phyloP scores from a whole-genome alignment of 2,888 invertebrate species.

The Dysmachus trigonus region DNA sequence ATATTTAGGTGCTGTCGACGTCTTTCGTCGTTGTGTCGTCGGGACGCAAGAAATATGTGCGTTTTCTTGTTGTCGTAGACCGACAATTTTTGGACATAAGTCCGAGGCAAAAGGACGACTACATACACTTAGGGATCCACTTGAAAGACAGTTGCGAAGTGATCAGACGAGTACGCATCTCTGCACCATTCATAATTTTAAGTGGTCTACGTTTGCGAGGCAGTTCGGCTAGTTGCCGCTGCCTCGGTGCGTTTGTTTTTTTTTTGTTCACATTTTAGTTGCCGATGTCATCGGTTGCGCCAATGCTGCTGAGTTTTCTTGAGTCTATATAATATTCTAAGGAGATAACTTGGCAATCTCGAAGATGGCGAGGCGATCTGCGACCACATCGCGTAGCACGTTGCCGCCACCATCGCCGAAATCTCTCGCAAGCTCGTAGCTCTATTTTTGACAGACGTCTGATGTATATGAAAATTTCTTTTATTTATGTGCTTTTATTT shows the following conservation, averaged over 20 bases:
- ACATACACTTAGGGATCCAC: conserved; percentile 12
- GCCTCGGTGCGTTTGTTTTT: background rate
- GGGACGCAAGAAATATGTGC: background rate
- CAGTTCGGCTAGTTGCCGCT: background rate
- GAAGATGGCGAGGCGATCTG: background rate
- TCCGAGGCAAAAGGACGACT: background rate
- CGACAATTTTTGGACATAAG: background rate
- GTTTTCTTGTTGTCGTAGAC: background rate
- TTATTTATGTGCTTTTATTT: conserved; percentile 49
- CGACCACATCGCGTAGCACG: background rate
- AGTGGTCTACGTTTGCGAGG: conserved; percentile 9
- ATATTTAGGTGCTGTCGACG: background rate
- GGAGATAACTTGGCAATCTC: background rate
- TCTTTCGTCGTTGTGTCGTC: background rate
- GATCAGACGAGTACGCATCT: conserved; percentile 13
- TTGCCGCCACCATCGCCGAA: background rate
- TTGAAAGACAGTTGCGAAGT: conserved; percentile 21
- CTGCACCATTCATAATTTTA: conserved; percentile 32
- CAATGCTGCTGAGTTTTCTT: background rate
- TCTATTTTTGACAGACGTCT: conserved; percentile 50
- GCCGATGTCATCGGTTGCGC: conserved; percentile 28
- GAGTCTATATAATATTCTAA: background rate
- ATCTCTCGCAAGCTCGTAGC: conserved; percentile 11
- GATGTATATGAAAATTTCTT: conserved; percentile 47
- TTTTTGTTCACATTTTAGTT: background rate